Percentiles rank a stretch among this genome's conserved stretches.
These are phyloP conservation scores for Poeciliopsis prolifica DNA, from an alignment of 2,113 vertebrate genomes.

Conservation along the genomic window DNA sequence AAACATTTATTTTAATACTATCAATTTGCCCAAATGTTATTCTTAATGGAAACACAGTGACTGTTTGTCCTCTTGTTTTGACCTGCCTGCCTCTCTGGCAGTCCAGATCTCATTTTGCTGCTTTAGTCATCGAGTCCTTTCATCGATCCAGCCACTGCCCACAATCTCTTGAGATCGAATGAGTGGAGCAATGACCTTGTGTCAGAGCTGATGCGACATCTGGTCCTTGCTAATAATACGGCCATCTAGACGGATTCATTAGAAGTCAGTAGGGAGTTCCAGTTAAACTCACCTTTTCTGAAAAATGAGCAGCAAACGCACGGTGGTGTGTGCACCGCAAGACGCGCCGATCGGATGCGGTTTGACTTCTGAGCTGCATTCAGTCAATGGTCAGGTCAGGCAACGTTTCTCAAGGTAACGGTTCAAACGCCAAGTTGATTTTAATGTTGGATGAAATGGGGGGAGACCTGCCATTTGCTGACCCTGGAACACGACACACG, in stretches of 20 bases:
- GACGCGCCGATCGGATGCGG: background rate
- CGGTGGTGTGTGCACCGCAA: background rate
- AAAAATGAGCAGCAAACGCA: background rate
- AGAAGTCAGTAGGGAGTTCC: background rate
- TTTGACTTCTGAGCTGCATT: background rate
- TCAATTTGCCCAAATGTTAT: too few relatives aligned
- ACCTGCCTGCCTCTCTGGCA: background rate
- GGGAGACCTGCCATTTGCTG: too few relatives aligned
- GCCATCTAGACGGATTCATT: background rate
- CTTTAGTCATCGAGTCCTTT: slow-evolving; percentile 4
- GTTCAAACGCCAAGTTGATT: too few relatives aligned
- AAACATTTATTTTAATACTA: too few relatives aligned
- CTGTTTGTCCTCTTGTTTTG: background rate
- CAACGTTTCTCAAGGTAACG: background rate
- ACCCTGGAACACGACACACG: background rate
- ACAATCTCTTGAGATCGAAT: background rate
- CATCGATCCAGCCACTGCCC: background rate
- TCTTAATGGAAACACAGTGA: too few relatives aligned
- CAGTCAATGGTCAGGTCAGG: background rate
- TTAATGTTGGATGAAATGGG: too few relatives aligned
- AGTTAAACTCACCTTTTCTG: background rate
- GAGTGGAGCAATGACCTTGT: background rate
- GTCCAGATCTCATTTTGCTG: background rate
- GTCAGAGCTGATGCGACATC: background rate
- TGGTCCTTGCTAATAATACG: background rate